phyloP scores from a whole-genome alignment of 2,113 vertebrate genomes.

The Myrmophylax atrothorax region DNA sequence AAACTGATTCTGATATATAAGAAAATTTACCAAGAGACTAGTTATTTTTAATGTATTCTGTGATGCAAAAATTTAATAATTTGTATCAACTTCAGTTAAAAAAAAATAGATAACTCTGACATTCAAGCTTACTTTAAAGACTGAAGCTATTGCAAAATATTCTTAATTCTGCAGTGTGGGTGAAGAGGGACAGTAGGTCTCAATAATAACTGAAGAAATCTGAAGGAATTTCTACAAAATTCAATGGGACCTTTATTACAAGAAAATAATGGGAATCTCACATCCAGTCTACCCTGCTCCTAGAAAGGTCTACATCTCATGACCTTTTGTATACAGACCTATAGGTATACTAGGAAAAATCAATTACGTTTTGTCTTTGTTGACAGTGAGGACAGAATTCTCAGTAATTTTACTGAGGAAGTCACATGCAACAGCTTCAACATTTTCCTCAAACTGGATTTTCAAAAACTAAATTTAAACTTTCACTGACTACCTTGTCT shows the following conservation, averaged over 20 bases:
- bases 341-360: not conserved
- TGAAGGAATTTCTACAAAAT: not conserved
- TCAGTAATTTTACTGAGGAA: not conserved
- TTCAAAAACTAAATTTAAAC: not conserved
- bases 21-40: not conserved
- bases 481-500: not conserved
- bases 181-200: not conserved
- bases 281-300: not conserved
- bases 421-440: not conserved
- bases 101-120: not conserved
- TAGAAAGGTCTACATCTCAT: not conserved
- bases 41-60: not conserved
- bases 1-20: not conserved
- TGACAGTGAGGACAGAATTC: not conserved
- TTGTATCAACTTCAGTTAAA: not conserved
- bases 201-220: not conserved
- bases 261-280: not conserved
- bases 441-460: not conserved
- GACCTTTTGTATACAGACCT: not conserved
- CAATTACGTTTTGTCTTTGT: not conserved
- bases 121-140: not conserved
- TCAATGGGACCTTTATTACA: not conserved
- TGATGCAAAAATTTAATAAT: not conserved
- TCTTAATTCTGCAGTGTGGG: not conserved
- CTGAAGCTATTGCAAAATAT: not conserved